Base-by-base conservation (phyloP, 2,113 vertebrate genomes). In the Microcebus griseorufus region DNA sequence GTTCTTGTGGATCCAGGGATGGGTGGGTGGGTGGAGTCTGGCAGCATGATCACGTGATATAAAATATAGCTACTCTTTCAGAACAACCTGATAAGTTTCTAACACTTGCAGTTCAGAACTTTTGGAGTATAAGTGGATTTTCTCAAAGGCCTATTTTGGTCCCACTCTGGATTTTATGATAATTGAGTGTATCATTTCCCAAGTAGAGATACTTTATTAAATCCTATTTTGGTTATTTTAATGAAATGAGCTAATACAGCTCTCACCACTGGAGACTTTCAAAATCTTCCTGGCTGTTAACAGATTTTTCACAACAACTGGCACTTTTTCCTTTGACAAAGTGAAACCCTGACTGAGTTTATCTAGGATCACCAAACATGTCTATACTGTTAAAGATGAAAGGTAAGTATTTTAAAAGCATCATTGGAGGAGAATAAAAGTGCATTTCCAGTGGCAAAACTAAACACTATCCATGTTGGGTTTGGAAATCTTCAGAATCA, bases 211-310 rank as follows among this genome's bases (percentile, higher is more conserved):
- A 75, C 37, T 82, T 86, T 73, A 79, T 87, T 93, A 95, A 89
- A 72, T 82, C 9, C 42, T 32, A 37, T 91, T 93, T 93, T 83
- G 32, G 12, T 92, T 92, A 32, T 94, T 90, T 78, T 97, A 82
- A 60, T 62, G 22, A 94, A 89, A 60, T 89, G 53, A 92, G 13
- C 27, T 76, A 78, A n/a, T 93, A 4, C n/a, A 86, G 70, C 34
- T 92, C 48, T 90, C 14, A 85, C 11, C 55, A 69, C 23, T 94
- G 75, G 48, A 64, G 73, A 73, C 20, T 92, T 79, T 32, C 32
- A 89, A 80, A 85, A 69, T 58, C 25, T 93, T 69, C 8, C 48
- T 84, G 3, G 8, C 62, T 84, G 7, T 69, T 94, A 76, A 70
- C 1, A 18, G 10, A 69, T 87, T 88, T 88, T 58, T 79, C 23